Evolutionary conservation across 2,888 invertebrate genomes (phyloP).

Genomic region (Athalia cordata): DNA sequence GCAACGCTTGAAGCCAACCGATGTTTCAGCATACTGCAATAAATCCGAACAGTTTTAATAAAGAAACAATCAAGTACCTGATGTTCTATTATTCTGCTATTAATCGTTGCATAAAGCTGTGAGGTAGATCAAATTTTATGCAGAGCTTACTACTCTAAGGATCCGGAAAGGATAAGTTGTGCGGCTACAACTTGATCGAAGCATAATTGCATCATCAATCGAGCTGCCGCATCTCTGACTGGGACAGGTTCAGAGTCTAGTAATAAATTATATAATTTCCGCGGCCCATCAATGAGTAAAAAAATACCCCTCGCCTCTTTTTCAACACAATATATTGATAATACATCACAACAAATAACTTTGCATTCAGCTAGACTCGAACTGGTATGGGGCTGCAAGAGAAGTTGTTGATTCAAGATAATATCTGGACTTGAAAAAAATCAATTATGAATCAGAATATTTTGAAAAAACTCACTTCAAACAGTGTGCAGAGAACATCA

Average conservation of each 20-base stretch:
- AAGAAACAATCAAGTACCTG: not conserved
- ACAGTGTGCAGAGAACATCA: conserved; percentile 55
- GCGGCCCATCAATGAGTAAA: conserved; percentile 51
- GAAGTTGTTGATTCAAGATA: not conserved
- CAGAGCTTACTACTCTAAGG: conserved; percentile 60
- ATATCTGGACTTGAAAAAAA: not conserved
- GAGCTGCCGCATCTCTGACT: conserved; percentile 57
- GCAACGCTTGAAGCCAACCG: conserved; percentile 68
- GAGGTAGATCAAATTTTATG: conserved; percentile 28
- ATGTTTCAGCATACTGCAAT: conserved; percentile 75
- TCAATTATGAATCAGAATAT: not conserved
- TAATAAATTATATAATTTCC: conserved; percentile 57
- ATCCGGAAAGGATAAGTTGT: conserved; percentile 58
- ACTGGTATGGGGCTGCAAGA: conserved; percentile 10
- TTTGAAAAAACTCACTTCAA: conserved; percentile 57
- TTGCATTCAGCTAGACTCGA: conserved; percentile 56
- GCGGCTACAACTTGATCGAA: conserved; percentile 56
- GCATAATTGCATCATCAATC: conserved; percentile 59
- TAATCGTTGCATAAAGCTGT: not conserved
- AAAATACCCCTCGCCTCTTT: conserved; percentile 54
- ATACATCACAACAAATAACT: conserved; percentile 59
- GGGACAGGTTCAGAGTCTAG: conserved; percentile 55
- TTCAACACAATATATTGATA: conserved; percentile 57
- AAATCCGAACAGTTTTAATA: not conserved
- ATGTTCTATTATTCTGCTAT: not conserved